Base-by-base conservation (phyloP, 2,888 invertebrate species). In the Nudaria mundana region DNA sequence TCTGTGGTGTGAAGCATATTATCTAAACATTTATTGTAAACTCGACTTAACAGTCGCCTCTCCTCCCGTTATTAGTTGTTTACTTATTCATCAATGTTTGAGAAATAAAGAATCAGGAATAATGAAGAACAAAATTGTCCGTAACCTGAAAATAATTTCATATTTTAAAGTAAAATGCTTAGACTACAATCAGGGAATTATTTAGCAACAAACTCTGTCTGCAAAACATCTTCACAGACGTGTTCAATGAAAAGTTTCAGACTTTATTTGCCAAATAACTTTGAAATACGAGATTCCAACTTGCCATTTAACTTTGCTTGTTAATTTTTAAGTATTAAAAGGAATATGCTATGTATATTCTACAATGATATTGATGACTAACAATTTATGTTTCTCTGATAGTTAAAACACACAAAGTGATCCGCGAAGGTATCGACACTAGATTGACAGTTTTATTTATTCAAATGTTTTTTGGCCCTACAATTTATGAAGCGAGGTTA, bases 221-320 rank as follows among this genome's bases (percentile, higher is more conserved):
- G 67, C 68, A 67, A 78, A 80, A 78, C 79, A 81, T 81, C 76
- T 81, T 75, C 70, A 68, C 78, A 76, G 69, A 76, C 78, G 73
- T 81, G 80, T 75, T 75, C 62, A 64, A 72, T 76, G 76, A 78
- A 76, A 83, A 84, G 76, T 85, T 85, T 74, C 53, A 63, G 78
- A 81, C 84, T 83, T 83, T 81, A 83, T 84, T 84, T 80, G 81
- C 78, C 81, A 82, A 81, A 82, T 84, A 81, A 81, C 75, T 76
- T 63, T 71, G 79, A 81, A 82, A 84, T 77, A 81, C 79, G 81
- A 77, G 80, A 79, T 80, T 82, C 77, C 71, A 82, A 81, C 77
- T 80, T 76, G 66, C 70, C 76, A 67, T 68, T 65, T 55, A 82
- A 82, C 74, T 83, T 81, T 52, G 76, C 80, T 83, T 81, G 80